Evolutionary conservation across 1,140 invertebrate genomes (phyloP), one percentile per base, ranked within the genome.

Genomic region (Aphelinus atriplicis): DNA sequence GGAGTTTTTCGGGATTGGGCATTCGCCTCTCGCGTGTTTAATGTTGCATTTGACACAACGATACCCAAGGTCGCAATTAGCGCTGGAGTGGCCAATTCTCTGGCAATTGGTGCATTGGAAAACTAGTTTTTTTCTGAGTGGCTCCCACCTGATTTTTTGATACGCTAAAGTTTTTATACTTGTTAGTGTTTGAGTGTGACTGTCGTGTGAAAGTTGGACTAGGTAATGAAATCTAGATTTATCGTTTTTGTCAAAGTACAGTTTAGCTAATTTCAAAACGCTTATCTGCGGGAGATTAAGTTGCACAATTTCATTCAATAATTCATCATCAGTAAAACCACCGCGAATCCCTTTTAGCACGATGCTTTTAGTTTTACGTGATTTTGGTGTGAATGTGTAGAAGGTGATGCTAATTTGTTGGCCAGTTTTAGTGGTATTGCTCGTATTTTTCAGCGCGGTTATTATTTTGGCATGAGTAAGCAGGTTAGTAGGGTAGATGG

Each of bases 81-180:
- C 48, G 7, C 72, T 71, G 2, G 69, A 9, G 42, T 79, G 78
- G 1, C 76, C 78, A 2, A 76, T 43, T 7, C 73, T 45, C 66
- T 79, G 78, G 10, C 76, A 79, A 1, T 75, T 77, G 2, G n/a
- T 56, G 47, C 78, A 79, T 73, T 78, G 77, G 7, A 57, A 72
- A 0, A 71, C 5, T 9, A 58, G 6, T 0, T 7, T 75, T 71
- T 77, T 77, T 4, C 45, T 63, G 0, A 79, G 26, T 0, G n/a
- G 45, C 43, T 79, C 71, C 78, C 78, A 79, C 9, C 43, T 7
- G 1, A 77, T 51, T 53, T 57, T 64, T 70, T 76, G 78, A 26
- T 71, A 70, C 0, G 51, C 53, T 5, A 72, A 1, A 1, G 3
- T 2, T 57, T 9, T 72, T 4, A 47, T 9, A 26, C 65, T 48